Evolutionary conservation across 2,888 invertebrate genomes (phyloP), one percentile per base, ranked within the genome.

Genomic region (Alcis repandata): DNA sequence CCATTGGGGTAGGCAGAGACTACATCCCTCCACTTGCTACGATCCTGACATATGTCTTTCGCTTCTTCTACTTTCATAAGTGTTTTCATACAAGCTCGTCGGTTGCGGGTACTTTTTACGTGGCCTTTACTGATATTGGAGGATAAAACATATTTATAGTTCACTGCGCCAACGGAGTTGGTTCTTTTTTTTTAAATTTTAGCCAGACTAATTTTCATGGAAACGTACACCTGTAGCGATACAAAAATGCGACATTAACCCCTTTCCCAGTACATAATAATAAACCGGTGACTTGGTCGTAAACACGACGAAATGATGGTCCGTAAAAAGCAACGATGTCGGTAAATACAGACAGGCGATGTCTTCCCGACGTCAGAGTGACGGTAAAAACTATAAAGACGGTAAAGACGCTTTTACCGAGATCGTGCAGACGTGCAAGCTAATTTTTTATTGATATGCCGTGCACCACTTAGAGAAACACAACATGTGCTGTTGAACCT

Each of bases 311-410:
- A 70, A 87, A 91, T 80, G 84, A 84, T 79, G 74, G 82, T 85
- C 62, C 86, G 86, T 93, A 92, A 92, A 93, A 93, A 88, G 85
- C 81, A 87, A 93, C 86, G 91, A 87, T 74, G 82, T 75, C 85
- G 72, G 87, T 92, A 92, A 93, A 93, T 87, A 91, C 85, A 85
- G 90, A 88, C 90, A 86, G 84, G 82, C 87, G 81, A 89, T 88
- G 89, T 86, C 87, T 86, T 82, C 71, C 73, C 76, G 81, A 71
- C 77, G 77, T 75, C 76, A 76, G 77, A 83, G 79, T 75, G 79
- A 77, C 76, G 74, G 74, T 77, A 79, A 83, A 84, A 83, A 79
- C 74, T 75, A 79, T 76, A 68, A 79, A 83, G 80, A 79, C 68
- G 77, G 80, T 77, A 69, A 79, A 83, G 80, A 80, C 68, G 78